Base-by-base conservation (phyloP, 2,888 invertebrate genomes). In the Acrobasis suavella region DNA sequence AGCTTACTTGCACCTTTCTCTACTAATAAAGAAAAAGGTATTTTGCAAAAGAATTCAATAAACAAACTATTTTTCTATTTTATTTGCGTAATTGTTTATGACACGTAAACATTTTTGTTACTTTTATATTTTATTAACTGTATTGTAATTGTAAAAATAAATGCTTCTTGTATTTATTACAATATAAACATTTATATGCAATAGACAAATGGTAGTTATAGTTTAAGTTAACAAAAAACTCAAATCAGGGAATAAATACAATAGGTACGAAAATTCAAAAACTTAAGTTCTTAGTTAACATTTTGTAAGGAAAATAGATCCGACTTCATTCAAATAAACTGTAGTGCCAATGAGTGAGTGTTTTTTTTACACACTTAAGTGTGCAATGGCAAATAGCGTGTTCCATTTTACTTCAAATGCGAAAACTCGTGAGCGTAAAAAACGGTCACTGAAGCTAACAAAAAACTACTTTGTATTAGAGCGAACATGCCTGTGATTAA, bases 391-490 rank as follows among this genome's bases (percentile, higher is more conserved):
- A 51, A 55, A 55, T 38, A 55, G 50, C 61, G 39, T 54, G 61
- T 54, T 62, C 62, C 61, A 52, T 59, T 22, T 56, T 39, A 46
- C 62, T 64, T 58, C 66, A 67, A 67, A 66, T 65, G 69, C 60
- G 68, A 65, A 65, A 70, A 72, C 69, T 72, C 68, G 63, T 61
- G 65, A 65, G 64, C 66, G 69, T 66, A 69, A 71, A 70, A 70
- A 70, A 69, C 67, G 62, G 55, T 64, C 37, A 58, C 64, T 62
- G 70, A 67, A 74, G 72, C 71, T 69, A 67, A 65, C 65, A 60
- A 65, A 65, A 65, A 67, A 73, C 69, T 66, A 67, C 66, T 67
- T 66, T 56, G 64, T 67, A 65, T 65, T 67, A 60, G 65, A 59
- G 64, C 63, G 60, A 63, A 64, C 61, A 60, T 42, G 54, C 39